Percentiles rank a stretch among this genome's conserved stretches.
Conservation (phyloP, 2,797 vertebrate genomes). For the Lutjanus argentimaculatus region DNA sequence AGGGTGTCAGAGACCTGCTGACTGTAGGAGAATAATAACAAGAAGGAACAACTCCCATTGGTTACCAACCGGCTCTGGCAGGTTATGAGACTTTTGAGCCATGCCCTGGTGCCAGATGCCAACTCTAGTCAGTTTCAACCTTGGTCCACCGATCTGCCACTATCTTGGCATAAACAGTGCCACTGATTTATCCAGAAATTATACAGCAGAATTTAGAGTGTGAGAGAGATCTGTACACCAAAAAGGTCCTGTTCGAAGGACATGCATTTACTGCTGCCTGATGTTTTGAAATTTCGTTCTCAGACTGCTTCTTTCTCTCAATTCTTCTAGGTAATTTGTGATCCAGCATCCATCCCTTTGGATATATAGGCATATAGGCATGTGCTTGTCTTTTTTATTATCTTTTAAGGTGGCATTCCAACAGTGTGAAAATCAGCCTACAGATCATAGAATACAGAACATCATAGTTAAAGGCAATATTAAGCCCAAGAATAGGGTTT, state of each 20-base stretch:
- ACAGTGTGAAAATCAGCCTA: not conserved
- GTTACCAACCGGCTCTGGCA: conserved; percentile 53
- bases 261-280: no score
- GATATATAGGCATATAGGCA: no score
- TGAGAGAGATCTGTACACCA: no score
- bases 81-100: conserved; percentile 58
- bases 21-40: conserved; percentile 69
- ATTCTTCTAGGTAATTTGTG: no score
- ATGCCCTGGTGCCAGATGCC: conserved; percentile 26
- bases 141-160: conserved; percentile 51
- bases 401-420: not conserved
- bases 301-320: no score
- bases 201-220: no score
- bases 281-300: no score
- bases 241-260: no score
- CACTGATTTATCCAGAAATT: not conserved
- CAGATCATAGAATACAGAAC: not conserved
- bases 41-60: conserved; percentile 49
- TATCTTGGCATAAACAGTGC: not conserved
- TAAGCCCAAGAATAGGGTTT: not conserved
- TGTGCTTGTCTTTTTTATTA: no score
- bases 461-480: not conserved
- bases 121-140: conserved; percentile 38
- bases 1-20: conserved; percentile 65
- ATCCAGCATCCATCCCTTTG: no score